Conservation (phyloP, 2,888 invertebrate species). For the Patella pellucida region DNA sequence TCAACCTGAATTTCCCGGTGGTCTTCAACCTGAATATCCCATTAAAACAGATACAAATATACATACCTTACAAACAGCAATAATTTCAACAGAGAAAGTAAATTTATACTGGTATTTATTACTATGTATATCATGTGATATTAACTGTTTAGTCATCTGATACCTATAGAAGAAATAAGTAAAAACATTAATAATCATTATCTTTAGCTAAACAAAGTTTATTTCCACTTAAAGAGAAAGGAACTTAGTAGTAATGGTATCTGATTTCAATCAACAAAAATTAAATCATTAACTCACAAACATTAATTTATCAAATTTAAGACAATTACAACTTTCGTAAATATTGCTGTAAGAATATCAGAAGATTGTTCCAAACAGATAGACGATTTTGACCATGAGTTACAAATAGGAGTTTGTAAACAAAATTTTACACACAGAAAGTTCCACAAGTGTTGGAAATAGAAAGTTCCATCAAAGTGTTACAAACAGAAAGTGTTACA, state of each 20-base stretch:
- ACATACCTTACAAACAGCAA: conserved; percentile 94
- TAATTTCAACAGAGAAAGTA: conserved; percentile 91
- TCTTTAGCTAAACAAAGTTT: background rate
- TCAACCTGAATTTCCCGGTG: no score
- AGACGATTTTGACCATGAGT: no score
- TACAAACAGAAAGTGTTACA: no score
- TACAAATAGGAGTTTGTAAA: no score
- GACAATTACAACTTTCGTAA: background rate
- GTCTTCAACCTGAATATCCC: no score
- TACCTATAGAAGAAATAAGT: conserved; percentile 72
- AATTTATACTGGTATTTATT: conserved; percentile 97
- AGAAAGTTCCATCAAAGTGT: no score
- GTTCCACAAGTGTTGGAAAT: no score
- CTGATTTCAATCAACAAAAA: no score
- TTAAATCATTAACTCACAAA: no score
- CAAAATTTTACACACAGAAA: no score
- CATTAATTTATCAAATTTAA: conserved; percentile 3
- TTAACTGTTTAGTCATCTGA: conserved; percentile 91
- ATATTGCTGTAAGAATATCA: background rate
- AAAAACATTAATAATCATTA: conserved; percentile 8
- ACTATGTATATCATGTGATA: conserved; percentile 97
- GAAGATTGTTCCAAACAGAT: background rate
- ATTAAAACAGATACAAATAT: no score
- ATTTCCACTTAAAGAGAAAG: background rate
- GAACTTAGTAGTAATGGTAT: no score